Percentiles rank a stretch among this genome's conserved stretches.
These are phyloP conservation scores for Oscheius sp. DNA, from an alignment of 2,888 invertebrate species.

Conservation along the genomic window DNA sequence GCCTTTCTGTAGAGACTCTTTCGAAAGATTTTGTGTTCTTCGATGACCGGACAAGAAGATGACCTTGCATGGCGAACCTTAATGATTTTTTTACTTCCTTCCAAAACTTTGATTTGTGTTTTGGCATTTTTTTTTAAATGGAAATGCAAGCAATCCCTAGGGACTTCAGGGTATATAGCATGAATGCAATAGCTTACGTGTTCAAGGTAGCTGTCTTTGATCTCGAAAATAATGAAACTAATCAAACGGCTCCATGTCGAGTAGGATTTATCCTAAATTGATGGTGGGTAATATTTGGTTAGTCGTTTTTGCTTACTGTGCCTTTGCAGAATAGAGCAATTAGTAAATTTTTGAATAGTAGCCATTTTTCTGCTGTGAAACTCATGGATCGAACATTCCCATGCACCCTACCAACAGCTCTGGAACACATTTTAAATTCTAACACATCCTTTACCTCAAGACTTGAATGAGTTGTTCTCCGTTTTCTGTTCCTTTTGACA, in stretches of 20 bases:
- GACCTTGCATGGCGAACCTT: slow-evolving; percentile 64
- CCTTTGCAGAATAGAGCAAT: slow-evolving; percentile 54
- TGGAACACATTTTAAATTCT: slow-evolving; percentile 25
- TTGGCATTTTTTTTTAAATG: background rate
- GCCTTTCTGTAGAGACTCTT: slow-evolving; percentile 29
- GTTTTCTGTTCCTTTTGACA: slow-evolving; percentile 54
- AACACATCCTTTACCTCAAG: slow-evolving; percentile 34
- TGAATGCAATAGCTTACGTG: slow-evolving; percentile 48
- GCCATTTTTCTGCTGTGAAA: slow-evolving; percentile 67
- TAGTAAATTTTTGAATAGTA: slow-evolving; percentile 64
- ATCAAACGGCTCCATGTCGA: slow-evolving; percentile 62
- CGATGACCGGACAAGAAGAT: slow-evolving; percentile 62
- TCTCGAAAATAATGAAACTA: slow-evolving; percentile 65
- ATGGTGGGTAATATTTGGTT: too few relatives aligned
- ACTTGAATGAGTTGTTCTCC: slow-evolving; percentile 50
- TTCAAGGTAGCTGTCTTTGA: slow-evolving; percentile 67
- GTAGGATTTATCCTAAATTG: slow-evolving; percentile 53
- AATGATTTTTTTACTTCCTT: slow-evolving; percentile 18
- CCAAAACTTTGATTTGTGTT: too few relatives aligned
- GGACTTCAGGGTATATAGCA: background rate
- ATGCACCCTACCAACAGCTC: slow-evolving; percentile 66
- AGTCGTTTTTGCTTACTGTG: slow-evolving; percentile 10
- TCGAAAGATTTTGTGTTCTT: slow-evolving; percentile 23
- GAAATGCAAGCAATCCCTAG: background rate
- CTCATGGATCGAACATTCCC: slow-evolving; percentile 63